A percentile compares a stretch with the other conserved stretches of the same genome.
phyloP scores from a whole-genome alignment of 2,888 invertebrate genomes.

The Dioctria rufipes region DNA sequence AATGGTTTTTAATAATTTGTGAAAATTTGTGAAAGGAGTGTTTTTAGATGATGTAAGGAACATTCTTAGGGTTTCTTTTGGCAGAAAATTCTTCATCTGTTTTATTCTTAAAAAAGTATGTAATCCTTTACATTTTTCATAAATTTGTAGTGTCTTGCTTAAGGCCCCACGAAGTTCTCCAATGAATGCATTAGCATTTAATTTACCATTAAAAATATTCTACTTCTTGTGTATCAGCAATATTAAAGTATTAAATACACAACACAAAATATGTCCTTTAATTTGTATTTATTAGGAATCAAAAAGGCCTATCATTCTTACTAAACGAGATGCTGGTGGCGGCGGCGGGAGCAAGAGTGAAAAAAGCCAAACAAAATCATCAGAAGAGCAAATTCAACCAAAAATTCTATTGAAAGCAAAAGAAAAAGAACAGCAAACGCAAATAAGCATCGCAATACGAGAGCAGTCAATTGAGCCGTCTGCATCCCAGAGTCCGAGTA shows the following conservation, averaged over 20 bases:
- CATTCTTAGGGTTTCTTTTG: no score
- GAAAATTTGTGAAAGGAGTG: no score
- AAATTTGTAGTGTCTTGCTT: neutral
- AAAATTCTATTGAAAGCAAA: conserved; percentile 69
- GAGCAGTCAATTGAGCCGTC: conserved; percentile 39
- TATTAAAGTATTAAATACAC: no score
- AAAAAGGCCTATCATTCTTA: conserved; percentile 65
- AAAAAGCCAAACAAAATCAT: conserved; percentile 33
- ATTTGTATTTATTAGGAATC: conserved; percentile 58
- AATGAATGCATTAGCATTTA: neutral
- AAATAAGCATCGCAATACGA: conserved; percentile 66
- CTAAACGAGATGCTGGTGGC: conserved; percentile 63
- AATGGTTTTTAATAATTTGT: no score
- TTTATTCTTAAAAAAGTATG: no score
- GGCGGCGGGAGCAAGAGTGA: conserved; percentile 47
- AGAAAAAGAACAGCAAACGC: conserved; percentile 59
- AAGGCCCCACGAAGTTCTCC: neutral
- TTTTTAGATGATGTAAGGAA: no score
- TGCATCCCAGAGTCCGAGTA: conserved; percentile 57
- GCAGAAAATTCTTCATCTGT: no score
- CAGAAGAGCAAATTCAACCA: conserved; percentile 64
- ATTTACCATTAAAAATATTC: neutral
- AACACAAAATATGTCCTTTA: neutral
- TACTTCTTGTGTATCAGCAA: neutral
- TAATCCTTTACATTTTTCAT: no score